Evolutionary conservation across 2,797 vertebrate genomes (phyloP), one percentile per base, ranked within the genome.

Genomic region (Ambastaia sidthimunki): DNA sequence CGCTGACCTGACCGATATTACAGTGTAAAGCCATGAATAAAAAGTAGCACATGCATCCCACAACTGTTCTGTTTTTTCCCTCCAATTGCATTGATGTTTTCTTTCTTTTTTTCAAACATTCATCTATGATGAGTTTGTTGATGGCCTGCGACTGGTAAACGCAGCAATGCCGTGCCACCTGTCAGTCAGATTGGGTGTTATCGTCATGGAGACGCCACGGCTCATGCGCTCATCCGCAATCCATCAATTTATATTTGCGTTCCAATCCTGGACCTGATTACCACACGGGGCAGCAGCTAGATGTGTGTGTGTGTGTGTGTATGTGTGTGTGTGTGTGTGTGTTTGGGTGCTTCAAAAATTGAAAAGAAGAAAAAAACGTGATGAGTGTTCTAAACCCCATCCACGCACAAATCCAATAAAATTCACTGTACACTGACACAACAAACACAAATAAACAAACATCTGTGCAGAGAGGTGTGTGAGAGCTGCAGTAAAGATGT

Each of bases 11-110:
- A 57, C 83, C 66, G 80, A 85, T 82, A 37, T 74, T 86, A 85
- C 85, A 86, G 88, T 71, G 77, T 70, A 71, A 87, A 84, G 25
- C 76, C 37, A 88, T 90, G 87, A 90, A 90, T 91, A 89, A 90
- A 88, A 85, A 91, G 88, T 80, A 89, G 82, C 86, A 55, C 60
- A 83, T 66, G 63, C 19, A 73, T 84, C 78, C 55, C 60, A 47
- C 60, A 66, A 55, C 60, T 41, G 66, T 70, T 31, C 37, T 23
- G 60, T 71, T 78, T 59, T 62, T 74, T 65, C 71, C 19, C 62
- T 74, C 41, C 67, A 80, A 76, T 81, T 57, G 79, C 67, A 66
- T 48, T 84, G 81, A 82, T 77, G 70, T 52, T 47, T 63, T 73
- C 78, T 83, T 80, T 80, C 84, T 85, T 86, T 89, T 84, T 71